A percentile compares a stretch with the other conserved stretches of the same genome.
Evolutionary conservation across 2,888 invertebrate species (phyloP).

Genomic region (Mactromeris polynyma): DNA sequence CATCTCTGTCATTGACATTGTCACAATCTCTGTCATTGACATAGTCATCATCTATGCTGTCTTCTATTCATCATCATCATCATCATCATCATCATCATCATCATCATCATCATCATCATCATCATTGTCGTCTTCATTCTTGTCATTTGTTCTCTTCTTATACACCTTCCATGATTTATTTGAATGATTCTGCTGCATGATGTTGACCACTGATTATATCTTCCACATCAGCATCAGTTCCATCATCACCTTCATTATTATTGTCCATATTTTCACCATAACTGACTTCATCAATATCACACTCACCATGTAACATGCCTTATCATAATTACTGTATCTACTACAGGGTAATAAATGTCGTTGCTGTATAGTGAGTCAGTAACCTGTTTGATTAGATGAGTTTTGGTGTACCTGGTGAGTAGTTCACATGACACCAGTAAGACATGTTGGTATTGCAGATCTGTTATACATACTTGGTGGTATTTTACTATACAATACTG

Average conservation of each 20-base stretch:
- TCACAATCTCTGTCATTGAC: background rate
- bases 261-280: background rate
- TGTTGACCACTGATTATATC: background rate
- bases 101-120: conserved; percentile 16
- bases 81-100: conserved; percentile 10
- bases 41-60: background rate
- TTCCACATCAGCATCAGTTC: background rate
- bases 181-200: no score
- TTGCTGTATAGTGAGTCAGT: background rate
- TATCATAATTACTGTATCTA: background rate
- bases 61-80: background rate
- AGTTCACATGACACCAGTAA: background rate
- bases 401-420: background rate
- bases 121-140: background rate
- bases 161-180: no score
- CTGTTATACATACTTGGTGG: background rate
- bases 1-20: background rate
- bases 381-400: background rate
- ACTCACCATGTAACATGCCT: background rate
- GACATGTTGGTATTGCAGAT: no score
- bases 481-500: background rate
- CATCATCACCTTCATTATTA: conserved; percentile 6
- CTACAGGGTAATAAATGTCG: background rate
- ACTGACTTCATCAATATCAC: background rate
- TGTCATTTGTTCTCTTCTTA: background rate